Evolutionary conservation across 2,888 invertebrate species (phyloP), one percentile per base, ranked within the genome.

Genomic region (Dorcus parallelipipedus): DNA sequence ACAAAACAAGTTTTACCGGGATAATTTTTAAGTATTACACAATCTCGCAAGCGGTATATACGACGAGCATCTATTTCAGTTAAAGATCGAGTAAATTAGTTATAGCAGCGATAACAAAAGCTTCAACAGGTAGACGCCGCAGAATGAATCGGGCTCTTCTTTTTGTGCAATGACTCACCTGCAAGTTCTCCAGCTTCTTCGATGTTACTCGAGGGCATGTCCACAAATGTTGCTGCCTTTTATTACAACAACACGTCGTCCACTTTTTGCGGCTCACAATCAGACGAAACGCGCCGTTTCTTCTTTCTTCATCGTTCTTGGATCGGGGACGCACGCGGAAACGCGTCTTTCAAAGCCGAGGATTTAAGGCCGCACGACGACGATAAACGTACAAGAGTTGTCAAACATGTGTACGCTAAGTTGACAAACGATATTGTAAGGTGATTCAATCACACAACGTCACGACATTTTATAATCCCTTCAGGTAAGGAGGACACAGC

Each of bases 191-290:
- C 51, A 26, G 23, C 3, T 17, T 33, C n/a, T 53, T 56, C 49
- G 49, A 54, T 58, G 49, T 59, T 67, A 58, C 62, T 65, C 38
- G 67, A 65, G 54, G 67, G 67, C 67, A 67, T 67, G 43, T 66
- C 64, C 57, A 59, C 62, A 65, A 63, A 42, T 41, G 33, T 10
- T 33, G 38, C 45, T n/a, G 45, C 53, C 53, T 14, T 47, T 41
- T 33, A 45, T 26, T 53, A 43, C 10, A 53, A 43, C 38, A 9
- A 47, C 47, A 45, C 45, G 14, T 33, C 26, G 5, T 17, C 45
- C 45, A 47, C 41, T 42, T 45, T 45, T 54, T 45, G 38, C 17
- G 38, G 51, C 41, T 51, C 26, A 33, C 26, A 33, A 33, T 33
- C 26, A 33, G 26, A 33, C 26, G 26, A 33, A 33, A 33, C 26